Percentiles rank a stretch among this genome's conserved stretches.
phyloP scores from a whole-genome alignment of 2,888 invertebrate species.

The Ischnura elegans region DNA sequence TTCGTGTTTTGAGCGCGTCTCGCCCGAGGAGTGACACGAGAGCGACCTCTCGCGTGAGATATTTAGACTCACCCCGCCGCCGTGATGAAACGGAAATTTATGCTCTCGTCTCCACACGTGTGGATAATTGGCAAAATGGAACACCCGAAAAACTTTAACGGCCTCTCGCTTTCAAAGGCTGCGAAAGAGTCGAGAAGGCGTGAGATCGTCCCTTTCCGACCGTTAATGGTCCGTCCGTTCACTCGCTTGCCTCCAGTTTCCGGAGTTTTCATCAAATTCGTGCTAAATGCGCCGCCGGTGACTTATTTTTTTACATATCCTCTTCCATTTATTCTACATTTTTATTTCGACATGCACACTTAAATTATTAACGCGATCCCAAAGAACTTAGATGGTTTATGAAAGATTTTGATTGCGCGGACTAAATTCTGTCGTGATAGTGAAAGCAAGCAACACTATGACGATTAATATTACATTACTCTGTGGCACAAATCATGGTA shows the following conservation, averaged over 20 bases:
- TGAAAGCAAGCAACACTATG: no score
- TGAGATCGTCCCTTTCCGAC: neutral
- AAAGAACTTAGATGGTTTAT: no score
- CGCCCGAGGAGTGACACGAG: neutral
- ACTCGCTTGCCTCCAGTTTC: neutral
- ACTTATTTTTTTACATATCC: no score
- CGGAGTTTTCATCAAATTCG: neutral
- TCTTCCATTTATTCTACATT: no score
- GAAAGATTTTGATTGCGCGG: no score
- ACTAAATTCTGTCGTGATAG: no score
- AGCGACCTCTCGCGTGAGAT: neutral
- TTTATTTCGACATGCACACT: no score
- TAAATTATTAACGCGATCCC: no score
- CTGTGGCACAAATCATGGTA: no score
- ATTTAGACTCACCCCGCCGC: neutral
- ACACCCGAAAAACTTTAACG: neutral
- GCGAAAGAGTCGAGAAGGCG: neutral
- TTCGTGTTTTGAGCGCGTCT: neutral
- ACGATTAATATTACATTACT: no score
- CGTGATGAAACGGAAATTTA: constrained; percentile 1
- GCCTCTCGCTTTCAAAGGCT: neutral
- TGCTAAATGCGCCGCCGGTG: neutral
- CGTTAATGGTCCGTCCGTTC: neutral
- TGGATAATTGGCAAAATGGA: neutral
- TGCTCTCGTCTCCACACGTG: neutral